Conservation (phyloP, 2,797 vertebrate species). For the Rhincodon typus region DNA sequence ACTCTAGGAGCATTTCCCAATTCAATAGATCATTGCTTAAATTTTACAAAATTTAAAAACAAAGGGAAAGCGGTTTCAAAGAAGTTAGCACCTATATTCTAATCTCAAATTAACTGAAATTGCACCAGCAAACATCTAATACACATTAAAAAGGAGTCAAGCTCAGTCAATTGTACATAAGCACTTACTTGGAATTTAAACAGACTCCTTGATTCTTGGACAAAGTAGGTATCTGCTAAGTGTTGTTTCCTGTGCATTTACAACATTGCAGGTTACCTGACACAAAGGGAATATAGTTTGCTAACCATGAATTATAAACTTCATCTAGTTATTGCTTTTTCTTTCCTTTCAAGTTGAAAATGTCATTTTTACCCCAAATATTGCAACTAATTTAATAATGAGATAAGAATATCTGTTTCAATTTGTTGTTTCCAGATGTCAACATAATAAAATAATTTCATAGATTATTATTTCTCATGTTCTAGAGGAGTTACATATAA, state of each 20-base stretch:
- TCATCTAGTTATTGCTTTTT: background rate
- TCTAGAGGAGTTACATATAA: background rate
- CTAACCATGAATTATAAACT: background rate
- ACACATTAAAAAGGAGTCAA: background rate
- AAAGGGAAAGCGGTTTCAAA: background rate
- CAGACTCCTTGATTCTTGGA: background rate
- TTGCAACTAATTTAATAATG: background rate
- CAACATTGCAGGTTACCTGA: background rate
- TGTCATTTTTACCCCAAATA: background rate
- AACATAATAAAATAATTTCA: background rate
- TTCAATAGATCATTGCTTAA: no score
- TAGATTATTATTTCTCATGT: background rate
- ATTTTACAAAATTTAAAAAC: no score
- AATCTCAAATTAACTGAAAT: background rate
- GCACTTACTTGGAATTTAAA: background rate
- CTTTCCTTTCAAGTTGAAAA: background rate
- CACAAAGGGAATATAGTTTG: background rate
- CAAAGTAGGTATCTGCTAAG: background rate
- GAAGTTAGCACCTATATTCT: background rate
- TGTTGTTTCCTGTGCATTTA: background rate
- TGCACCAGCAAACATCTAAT: background rate
- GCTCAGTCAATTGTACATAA: background rate
- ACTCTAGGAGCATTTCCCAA: no score
- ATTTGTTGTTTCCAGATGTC: background rate
- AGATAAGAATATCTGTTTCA: constrained; percentile 4